phyloP scores from a whole-genome alignment of 2,797 vertebrate genomes.

The Cottoperca gobio region DNA sequence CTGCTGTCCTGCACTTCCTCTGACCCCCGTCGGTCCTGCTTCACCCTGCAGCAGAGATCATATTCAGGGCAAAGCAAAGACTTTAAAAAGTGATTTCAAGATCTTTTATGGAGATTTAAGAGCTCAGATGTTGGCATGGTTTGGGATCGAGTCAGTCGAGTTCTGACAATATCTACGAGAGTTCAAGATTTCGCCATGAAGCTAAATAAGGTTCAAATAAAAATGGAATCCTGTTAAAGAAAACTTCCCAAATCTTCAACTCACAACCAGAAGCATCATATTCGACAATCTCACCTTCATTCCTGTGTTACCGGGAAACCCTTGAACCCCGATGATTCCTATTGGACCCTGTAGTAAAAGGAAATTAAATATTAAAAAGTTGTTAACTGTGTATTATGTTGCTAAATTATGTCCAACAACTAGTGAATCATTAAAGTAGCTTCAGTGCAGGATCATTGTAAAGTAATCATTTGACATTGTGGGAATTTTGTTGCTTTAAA shows the following conservation, averaged over 20 bases:
- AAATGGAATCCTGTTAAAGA: neutral
- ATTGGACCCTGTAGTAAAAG: slow-evolving; percentile 87
- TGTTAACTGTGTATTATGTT: neutral
- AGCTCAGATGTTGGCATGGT: neutral
- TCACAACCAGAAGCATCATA: too few relatives aligned
- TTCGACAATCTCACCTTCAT: slow-evolving; percentile 87
- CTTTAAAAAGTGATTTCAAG: neutral
- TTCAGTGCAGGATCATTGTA: too few relatives aligned
- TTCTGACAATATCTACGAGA: neutral
- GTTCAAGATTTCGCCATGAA: neutral
- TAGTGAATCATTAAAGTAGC: neutral
- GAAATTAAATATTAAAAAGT: neutral
- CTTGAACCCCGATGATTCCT: slow-evolving; percentile 89
- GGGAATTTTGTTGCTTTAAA: too few relatives aligned
- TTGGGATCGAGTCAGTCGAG: neutral
- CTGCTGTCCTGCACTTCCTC: slow-evolving; percentile 92
- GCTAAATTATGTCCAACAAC: neutral
- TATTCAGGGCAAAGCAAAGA: neutral
- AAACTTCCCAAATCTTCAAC: neutral
- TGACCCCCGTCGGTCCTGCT: slow-evolving; percentile 92
- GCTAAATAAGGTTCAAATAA: neutral
- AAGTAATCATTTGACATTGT: neutral
- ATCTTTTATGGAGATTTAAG: neutral
- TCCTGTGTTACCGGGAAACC: slow-evolving; percentile 94
- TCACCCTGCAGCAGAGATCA: slow-evolving; percentile 85